Evolutionary conservation across 2,888 invertebrate genomes (phyloP), one percentile per base, ranked within the genome.

Genomic region (Meliscaeva auricollis): DNA sequence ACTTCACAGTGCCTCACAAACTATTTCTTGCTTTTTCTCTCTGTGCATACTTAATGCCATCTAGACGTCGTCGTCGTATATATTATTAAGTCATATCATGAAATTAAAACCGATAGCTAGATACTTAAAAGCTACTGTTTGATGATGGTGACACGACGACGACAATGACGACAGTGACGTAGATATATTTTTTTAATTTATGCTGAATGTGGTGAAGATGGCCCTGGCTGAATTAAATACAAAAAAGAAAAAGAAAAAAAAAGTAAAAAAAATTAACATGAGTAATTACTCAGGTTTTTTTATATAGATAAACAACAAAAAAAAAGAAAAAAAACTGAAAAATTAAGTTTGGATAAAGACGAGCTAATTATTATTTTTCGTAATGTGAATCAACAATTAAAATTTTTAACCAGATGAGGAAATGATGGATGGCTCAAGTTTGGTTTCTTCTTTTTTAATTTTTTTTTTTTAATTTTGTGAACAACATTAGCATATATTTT

Each of bases 11-110:
- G 54, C 1, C 32, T 32, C 11, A 15, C n/a, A 7, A 26, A 15
- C 15, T 26, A 2, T 50, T 26, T 20, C 8, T 54, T 54, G 13
- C n/a, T 22, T 60, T 3, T 22, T 41, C 13, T 54, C 8, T 54
- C 5, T 48, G 20, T 76, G 60, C 56, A 66, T 72, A 70, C 58
- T 69, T 79, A 72, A 66, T 72, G 48, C 26, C 73, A 58, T 4
- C 50, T 17, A 5, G 6, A 20, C 20, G 7, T 48, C 22, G 15
- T 5, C 20, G 7, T 48, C 22, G 15, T 5, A 15, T 3, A 15
- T 52, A 54, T 54, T 52, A 62, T 82, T 78, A 78, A 72, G 60
- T 62, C 66, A 54, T 62, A 66, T 68, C 77, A 66, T 72, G 72
- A 58, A 72, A 82, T 77, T 72, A 72, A 72, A 46, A 17, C 54